phyloP scores from a whole-genome alignment of 2,888 invertebrate species.

The Andrena trimmerana region DNA sequence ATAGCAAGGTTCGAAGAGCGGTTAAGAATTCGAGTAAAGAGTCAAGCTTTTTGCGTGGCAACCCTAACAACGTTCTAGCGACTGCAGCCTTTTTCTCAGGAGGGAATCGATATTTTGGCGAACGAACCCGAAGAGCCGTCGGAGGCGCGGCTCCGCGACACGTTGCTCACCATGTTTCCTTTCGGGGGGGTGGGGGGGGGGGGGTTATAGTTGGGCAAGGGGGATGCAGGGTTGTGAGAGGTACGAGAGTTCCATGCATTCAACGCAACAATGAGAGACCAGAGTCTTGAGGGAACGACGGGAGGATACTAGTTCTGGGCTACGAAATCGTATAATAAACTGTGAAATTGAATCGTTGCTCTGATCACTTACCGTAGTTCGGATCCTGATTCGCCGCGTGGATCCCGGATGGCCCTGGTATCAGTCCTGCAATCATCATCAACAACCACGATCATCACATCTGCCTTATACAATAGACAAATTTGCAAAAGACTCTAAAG shows the following conservation, averaged over 20 bases:
- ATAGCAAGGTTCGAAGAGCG: slow-evolving; percentile 33
- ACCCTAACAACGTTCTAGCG: slow-evolving; percentile 56
- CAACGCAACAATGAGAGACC: slow-evolving; percentile 85
- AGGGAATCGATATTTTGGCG: slow-evolving; percentile 53
- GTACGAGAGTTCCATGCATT: slow-evolving; percentile 85
- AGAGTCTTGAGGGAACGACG: slow-evolving; percentile 82
- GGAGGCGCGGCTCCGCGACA: slow-evolving; percentile 70
- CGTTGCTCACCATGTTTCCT: slow-evolving; percentile 68
- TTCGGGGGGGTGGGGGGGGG: slow-evolving; percentile 37
- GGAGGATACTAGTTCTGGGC: slow-evolving; percentile 82
- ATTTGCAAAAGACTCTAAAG: not conserved
- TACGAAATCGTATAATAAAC: slow-evolving; percentile 79
- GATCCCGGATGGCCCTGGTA: slow-evolving; percentile 95
- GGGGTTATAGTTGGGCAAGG: slow-evolving; percentile 46
- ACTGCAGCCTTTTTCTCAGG: slow-evolving; percentile 39
- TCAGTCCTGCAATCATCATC: slow-evolving; percentile 87
- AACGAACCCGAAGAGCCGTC: slow-evolving; percentile 68
- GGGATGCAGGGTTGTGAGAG: slow-evolving; percentile 79
- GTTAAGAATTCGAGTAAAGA: slow-evolving; percentile 46
- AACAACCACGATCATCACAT: slow-evolving; percentile 7
- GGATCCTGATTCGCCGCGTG: slow-evolving; percentile 89
- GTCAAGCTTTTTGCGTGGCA: slow-evolving; percentile 41
- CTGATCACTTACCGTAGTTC: slow-evolving; percentile 91
- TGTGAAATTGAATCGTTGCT: slow-evolving; percentile 62
- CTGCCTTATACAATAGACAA: not conserved